Conservation (phyloP, 2,113 vertebrate genomes). For the Pelvicachromis taeniatus region DNA sequence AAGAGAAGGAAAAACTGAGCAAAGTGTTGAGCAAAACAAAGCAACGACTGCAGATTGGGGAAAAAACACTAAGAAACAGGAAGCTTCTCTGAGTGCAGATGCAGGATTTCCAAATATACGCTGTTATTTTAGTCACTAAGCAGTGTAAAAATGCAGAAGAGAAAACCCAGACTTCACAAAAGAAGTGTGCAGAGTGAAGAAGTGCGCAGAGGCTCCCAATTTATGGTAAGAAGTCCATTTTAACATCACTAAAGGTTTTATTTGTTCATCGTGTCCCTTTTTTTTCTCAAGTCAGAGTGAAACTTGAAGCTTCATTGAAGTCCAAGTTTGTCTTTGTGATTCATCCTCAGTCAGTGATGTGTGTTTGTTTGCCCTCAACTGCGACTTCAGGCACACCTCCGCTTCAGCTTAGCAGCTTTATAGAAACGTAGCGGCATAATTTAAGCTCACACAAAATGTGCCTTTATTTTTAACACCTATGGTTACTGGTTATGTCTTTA, state of each 20-base stretch:
- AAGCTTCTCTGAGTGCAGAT: not conserved
- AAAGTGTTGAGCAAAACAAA: not conserved
- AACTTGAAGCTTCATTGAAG: not conserved
- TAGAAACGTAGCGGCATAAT: not conserved
- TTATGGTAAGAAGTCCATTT: not conserved
- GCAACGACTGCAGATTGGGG: not conserved
- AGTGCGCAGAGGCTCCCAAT: not conserved
- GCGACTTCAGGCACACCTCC: not conserved
- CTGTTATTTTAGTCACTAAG: not conserved
- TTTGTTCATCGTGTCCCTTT: not conserved
- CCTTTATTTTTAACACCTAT: not conserved
- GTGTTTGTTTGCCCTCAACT: not conserved
- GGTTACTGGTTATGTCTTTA: not conserved
- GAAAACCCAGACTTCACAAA: not conserved
- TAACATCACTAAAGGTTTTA: not conserved
- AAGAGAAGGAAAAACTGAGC: not conserved
- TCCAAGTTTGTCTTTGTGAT: not conserved
- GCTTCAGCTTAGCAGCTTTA: not conserved
- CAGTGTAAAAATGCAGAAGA: not conserved
- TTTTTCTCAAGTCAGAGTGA: not conserved
- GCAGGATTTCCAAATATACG: not conserved
- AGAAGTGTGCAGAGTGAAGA: not conserved
- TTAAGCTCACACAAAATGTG: not conserved
- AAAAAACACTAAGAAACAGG: rapidly evolving
- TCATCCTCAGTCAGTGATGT: not conserved